These are phyloP conservation scores for Aphaenogaster rudis DNA, from an alignment of 1,140 invertebrate species.

Conservation along the genomic window DNA sequence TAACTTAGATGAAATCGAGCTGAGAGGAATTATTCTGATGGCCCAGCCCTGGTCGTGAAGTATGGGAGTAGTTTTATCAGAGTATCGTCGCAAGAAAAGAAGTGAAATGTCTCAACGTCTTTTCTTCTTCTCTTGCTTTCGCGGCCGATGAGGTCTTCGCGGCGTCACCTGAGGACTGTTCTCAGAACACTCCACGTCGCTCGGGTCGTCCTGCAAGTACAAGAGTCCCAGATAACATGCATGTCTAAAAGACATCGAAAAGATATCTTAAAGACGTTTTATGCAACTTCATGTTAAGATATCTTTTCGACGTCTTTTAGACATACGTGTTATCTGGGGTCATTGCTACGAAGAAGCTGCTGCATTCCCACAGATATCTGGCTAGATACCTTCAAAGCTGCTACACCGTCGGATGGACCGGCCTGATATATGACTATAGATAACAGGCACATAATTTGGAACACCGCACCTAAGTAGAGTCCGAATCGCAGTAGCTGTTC, in stretches of 20 bases:
- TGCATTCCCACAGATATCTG: no score
- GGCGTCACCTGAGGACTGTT: slow-evolving; percentile 86
- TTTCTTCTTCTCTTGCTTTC: slow-evolving; percentile 86
- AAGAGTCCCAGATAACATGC: not conserved
- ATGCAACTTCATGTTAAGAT: no score
- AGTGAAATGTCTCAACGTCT: slow-evolving; percentile 74
- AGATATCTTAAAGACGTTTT: no score
- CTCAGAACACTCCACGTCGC: slow-evolving; percentile 86
- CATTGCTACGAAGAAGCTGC: no score
- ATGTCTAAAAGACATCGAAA: no score
- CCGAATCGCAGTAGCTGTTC: slow-evolving; percentile 85
- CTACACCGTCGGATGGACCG: slow-evolving; percentile 82
- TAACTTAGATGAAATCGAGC: not conserved
- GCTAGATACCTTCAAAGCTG: slow-evolving; percentile 81
- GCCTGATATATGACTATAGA: slow-evolving; percentile 84
- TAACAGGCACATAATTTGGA: slow-evolving; percentile 85
- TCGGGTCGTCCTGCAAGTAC: slow-evolving; percentile 84
- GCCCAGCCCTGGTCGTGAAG: not conserved
- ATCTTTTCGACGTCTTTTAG: no score
- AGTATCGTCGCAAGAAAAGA: not conserved
- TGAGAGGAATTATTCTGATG: slow-evolving; percentile 16
- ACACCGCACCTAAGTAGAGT: slow-evolving; percentile 85
- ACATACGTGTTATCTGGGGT: no score
- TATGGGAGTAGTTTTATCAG: not conserved
- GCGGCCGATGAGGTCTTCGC: slow-evolving; percentile 83